phyloP scores from a whole-genome alignment of 2,888 invertebrate genomes.

The Yponomeuta evonymella region DNA sequence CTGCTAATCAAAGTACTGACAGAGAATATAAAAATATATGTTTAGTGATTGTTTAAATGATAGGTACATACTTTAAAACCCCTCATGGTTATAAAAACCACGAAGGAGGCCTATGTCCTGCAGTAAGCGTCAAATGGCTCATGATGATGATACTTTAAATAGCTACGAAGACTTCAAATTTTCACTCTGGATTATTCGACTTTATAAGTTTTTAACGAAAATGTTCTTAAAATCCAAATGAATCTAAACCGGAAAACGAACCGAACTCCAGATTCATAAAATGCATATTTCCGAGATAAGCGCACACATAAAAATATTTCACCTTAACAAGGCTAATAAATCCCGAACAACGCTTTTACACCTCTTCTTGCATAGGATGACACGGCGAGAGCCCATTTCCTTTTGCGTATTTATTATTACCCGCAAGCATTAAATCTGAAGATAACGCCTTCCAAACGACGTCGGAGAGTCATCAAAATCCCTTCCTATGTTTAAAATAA shows the following conservation, averaged over 20 bases:
- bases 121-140: too few species aligned
- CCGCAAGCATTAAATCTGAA: slow-evolving; percentile 60
- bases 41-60: too few species aligned
- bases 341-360: neutral
- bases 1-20: too few species aligned
- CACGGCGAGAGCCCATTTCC: slow-evolving; percentile 36
- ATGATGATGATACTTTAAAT: too few species aligned
- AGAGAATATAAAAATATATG: too few species aligned
- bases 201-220: neutral
- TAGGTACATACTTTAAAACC: too few species aligned
- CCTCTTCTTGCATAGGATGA: slow-evolving; percentile 22
- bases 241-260: neutral
- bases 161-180: too few species aligned
- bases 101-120: too few species aligned
- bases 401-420: slow-evolving; percentile 44
- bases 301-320: slow-evolving; percentile 14
- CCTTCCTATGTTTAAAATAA: slow-evolving; percentile 75
- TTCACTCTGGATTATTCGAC: neutral
- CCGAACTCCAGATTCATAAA: neutral
- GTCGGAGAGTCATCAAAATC: slow-evolving; percentile 68
- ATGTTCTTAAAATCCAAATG: neutral
- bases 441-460: slow-evolving; percentile 56
- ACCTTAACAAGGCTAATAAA: slow-evolving; percentile 12
- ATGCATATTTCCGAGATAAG: neutral
- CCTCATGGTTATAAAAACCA: too few species aligned